Evolutionary conservation across 2,113 vertebrate species (phyloP), one percentile per base, ranked within the genome.

Genomic region (Sapayoa aenigma): DNA sequence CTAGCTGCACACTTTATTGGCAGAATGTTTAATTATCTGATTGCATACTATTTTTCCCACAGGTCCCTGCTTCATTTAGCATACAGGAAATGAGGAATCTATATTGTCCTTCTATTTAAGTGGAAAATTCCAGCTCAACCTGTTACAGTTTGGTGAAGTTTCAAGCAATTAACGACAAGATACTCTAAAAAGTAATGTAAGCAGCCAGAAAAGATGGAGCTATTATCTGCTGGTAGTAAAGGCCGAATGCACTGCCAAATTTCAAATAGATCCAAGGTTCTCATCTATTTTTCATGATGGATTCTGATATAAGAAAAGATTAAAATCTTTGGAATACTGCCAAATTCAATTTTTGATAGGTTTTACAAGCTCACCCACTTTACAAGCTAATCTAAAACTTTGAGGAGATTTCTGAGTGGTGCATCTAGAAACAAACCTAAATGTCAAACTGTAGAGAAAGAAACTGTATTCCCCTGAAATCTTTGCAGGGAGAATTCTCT

Each of bases 71-170:
- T 75, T 62, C 42, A 58, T 80, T 88, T 76, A 79, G 58, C 66
- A 76, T 69, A 76, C 8, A 87, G 87, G 53, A 93, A 94, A 91
- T 60, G 63, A 93, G 37, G 67, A 90, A 85, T 85, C n/a, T 78
- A 79, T 76, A 68, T 56, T 90, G 62, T 50, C 12, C 33, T 82
- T 78, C 74, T 68, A 63, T 90, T 74, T 37, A 91, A 62, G 59
- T 63, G 46, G 31, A 94, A 94, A 88, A 95, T 84, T 91, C 28
- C 56, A 92, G 21, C 30, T 30, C 44, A 93, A 83, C 59, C 58
- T 68, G 82, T 60, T 93, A 82, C 33, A 84, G 56, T 15, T 87
- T 89, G 74, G 81, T 50, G 63, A 78, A 79, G 37, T 47, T 83
- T 66, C 67, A 95, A 74, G 67, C 50, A 91, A 91, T 87, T 95